Base-by-base conservation (phyloP, 2,888 invertebrate genomes). In the Drosophila longiperda region DNA sequence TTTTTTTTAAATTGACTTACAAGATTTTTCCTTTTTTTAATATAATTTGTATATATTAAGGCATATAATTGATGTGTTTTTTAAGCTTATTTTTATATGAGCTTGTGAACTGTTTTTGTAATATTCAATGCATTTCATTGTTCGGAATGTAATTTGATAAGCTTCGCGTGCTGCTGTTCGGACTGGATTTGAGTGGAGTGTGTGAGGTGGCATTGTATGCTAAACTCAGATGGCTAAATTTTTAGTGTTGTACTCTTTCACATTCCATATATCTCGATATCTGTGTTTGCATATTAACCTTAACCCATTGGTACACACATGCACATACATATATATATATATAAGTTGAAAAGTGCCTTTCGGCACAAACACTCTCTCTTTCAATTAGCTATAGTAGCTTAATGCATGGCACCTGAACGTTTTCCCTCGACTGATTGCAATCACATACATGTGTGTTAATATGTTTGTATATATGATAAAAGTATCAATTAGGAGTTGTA, bases 261-360 rank as follows among this genome's bases (percentile, higher is more conserved):
- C 34, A 42, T 42, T 67, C 33, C 49, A 33, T 29, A 58, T 57
- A 15, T 23, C 49, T 23, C 2, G n/a, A 29, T 17, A 26, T 34
- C 26, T 4, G 55, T 12, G 70, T 82, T 84, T 76, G 83, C 83
- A 83, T 79, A 75, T 65, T 77, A 84, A 83, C 85, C 87, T 84
- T 85, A 84, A 85, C 85, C 85, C 78, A 87, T 83, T 87, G 87
- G 42, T 87, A 84, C 58, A 84, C 42, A 80, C 59, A 57, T 20
- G 23, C 38, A 45, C n/a, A 42, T 6, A 45, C 34, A 45, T 11
- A n/a, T 38, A 23, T n/a, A 52, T 15, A 11, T 34, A 55, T 50
- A 20, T 32, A 36, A 61, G 23, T 26, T 45, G 45, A 23, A 45
- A 23, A 45, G 45, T 70, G 70, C 45, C 52, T 54, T 34, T 23